Base-by-base conservation (phyloP, 1,140 invertebrate species). In the Zaprionus vittiger region DNA sequence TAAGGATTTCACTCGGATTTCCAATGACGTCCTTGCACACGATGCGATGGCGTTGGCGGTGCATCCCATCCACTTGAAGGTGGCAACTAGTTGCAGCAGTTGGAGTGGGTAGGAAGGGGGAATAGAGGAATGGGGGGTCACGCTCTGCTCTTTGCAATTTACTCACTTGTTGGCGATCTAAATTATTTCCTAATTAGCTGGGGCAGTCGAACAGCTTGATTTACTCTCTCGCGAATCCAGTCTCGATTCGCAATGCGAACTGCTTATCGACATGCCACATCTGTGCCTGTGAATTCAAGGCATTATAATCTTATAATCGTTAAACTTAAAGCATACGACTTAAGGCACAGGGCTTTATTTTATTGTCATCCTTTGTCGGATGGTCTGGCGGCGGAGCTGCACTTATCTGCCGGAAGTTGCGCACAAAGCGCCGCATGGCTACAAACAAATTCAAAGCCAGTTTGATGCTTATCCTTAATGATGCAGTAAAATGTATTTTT, bases 391-490 rank as follows among this genome's bases (percentile, higher is more conserved):
- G 17, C 24, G 38, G 70, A 22, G 47, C 28, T 62, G 67, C 26
- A 70, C 73, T 89, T 89, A 84, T 84, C 84, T 84, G 52, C 15
- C 61, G 75, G 69, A 74, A 89, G 72, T 73, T 67, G 59, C 62
- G 64, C 68, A 83, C 80, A 79, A 73, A 75, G 71, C 70, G 49
- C 64, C 69, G 69, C 79, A 67, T 71, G 78, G 71, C 71, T 56
- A 77, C 76, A 83, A 83, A 82, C 77, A 84, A 66, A 90, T 85
- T 86, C 79, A 91, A 81, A 79, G 82, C 73, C 74, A 78, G 71
- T 80, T 80, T 80, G 82, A 91, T 91, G 80, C 87, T 91, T 91
- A 83, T 91, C 87, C 87, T 81, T 91, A 91, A 91, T 91, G 87
- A 87, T 91, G 87, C 83, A 86, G 80, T 81, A 81, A 86, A 91